Evolutionary conservation across 2,113 vertebrate genomes (phyloP).

Genomic region (Corythaixoides concolor): DNA sequence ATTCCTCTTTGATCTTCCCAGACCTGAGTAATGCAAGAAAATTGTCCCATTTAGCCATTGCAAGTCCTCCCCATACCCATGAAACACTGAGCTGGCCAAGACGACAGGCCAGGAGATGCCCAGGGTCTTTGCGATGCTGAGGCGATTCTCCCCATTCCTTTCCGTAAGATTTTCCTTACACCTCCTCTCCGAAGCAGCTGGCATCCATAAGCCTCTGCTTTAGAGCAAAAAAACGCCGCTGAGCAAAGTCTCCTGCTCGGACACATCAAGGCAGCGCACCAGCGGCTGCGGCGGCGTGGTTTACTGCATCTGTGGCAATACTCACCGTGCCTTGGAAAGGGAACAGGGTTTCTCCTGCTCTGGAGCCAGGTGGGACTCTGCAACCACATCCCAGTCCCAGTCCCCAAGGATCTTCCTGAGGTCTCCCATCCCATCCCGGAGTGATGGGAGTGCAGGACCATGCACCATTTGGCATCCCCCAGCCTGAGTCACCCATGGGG

Average conservation of each 20-base stretch:
- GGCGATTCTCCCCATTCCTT: background rate
- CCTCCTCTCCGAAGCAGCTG: background rate
- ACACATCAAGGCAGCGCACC: background rate
- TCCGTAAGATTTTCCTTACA: background rate
- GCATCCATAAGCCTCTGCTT: background rate
- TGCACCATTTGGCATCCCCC: fast-evolving
- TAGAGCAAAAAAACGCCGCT: background rate
- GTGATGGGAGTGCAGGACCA: background rate
- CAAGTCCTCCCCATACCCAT: background rate
- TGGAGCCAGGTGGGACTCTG: background rate
- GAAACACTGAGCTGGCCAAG: background rate
- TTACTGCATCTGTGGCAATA: background rate
- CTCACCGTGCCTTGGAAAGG: background rate
- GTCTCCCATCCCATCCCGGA: background rate
- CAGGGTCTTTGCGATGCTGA: background rate
- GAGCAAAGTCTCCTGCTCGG: background rate
- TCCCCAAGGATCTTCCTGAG: background rate
- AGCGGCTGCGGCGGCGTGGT: fast-evolving
- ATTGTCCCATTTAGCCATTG: background rate
- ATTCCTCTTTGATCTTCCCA: slow-evolving; percentile 50
- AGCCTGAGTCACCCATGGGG: background rate
- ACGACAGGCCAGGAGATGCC: background rate
- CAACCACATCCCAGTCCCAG: background rate
- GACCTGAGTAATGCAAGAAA: background rate
- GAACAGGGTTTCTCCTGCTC: background rate